These are phyloP conservation scores for Clistopyga incitator DNA, from an alignment of 2,888 invertebrate genomes.

Conservation along the genomic window DNA sequence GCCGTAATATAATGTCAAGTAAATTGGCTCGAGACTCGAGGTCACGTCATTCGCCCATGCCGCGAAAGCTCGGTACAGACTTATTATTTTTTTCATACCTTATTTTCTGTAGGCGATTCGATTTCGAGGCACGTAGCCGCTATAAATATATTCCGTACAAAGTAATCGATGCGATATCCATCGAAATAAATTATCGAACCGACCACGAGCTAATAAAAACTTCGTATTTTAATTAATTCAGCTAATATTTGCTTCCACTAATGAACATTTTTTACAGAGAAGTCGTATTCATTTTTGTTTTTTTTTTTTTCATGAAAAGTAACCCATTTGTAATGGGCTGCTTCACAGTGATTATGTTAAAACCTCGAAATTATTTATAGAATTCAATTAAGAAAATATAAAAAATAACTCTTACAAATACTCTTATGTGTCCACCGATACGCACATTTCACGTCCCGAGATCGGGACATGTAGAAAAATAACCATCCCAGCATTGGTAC, in stretches of 20 bases:
- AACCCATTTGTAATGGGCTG: too few species aligned
- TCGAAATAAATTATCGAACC: not conserved
- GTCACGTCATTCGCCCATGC: not conserved
- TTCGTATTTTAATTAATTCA: not conserved
- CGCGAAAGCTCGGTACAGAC: not conserved
- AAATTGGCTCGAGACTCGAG: not conserved
- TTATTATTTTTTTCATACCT: not conserved
- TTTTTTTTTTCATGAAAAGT: too few species aligned
- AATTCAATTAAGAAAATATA: too few species aligned
- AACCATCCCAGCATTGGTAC: too few species aligned
- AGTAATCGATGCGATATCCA: not conserved
- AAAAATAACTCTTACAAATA: not conserved
- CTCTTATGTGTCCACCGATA: too few species aligned
- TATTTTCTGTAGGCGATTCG: not conserved
- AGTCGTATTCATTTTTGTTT: too few species aligned
- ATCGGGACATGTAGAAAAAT: too few species aligned
- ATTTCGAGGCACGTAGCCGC: not conserved
- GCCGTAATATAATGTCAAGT: not conserved
- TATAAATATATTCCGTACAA: not conserved
- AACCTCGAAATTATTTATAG: too few species aligned
- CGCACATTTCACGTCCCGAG: too few species aligned
- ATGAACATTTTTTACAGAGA: not conserved
- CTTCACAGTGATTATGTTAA: too few species aligned
- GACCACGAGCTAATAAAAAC: not conserved
- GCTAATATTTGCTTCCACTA: not conserved